Conservation (phyloP, 2,113 vertebrate genomes). For the Callionymus lyra region DNA sequence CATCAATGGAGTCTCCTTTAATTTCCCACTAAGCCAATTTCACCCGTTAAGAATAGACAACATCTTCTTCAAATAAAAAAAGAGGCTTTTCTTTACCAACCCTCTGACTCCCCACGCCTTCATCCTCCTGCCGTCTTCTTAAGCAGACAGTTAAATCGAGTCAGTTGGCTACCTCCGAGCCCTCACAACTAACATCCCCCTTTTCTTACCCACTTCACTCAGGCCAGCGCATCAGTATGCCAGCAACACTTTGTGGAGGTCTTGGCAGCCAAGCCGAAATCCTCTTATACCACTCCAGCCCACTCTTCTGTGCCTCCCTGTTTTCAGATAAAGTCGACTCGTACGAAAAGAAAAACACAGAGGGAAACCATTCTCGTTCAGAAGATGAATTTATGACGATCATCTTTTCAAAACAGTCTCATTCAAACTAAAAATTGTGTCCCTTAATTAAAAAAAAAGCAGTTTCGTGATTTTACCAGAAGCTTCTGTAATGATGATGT, state of each 20-base stretch:
- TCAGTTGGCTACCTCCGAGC: constrained; percentile 34
- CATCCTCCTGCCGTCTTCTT: constrained; percentile 40
- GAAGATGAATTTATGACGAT: constrained; percentile 19
- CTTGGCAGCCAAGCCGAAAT: constrained; percentile 42
- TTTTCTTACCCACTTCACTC: constrained; percentile 12
- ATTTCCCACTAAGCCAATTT: too few relatives aligned
- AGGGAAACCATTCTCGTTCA: constrained; percentile 19
- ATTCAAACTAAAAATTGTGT: too few relatives aligned
- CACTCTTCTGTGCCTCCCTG: constrained; percentile 26
- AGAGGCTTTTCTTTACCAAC: constrained; percentile 6
- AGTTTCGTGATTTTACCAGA: constrained; percentile 1
- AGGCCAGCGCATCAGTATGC: constrained; percentile 44
- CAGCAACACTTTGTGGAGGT: constrained; percentile 33
- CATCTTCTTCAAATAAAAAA: constrained; percentile 35
- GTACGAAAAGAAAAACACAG: constrained; percentile 16
- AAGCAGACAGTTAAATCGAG: constrained; percentile 61
- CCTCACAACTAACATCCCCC: constrained; percentile 20
- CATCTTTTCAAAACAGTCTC: constrained; percentile 8
- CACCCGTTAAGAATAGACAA: constrained; percentile 44
- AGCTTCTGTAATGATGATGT: constrained; percentile 3
- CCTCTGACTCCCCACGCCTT: constrained; percentile 20
- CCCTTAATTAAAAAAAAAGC: too few relatives aligned
- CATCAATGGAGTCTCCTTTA: too few relatives aligned
- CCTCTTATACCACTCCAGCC: constrained; percentile 35
- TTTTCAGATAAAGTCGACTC: constrained; percentile 40